A percentile compares a stretch with the other conserved stretches of the same genome.
Evolutionary conservation across 2,797 vertebrate species (phyloP).

Genomic region (Sebastes goodei): DNA sequence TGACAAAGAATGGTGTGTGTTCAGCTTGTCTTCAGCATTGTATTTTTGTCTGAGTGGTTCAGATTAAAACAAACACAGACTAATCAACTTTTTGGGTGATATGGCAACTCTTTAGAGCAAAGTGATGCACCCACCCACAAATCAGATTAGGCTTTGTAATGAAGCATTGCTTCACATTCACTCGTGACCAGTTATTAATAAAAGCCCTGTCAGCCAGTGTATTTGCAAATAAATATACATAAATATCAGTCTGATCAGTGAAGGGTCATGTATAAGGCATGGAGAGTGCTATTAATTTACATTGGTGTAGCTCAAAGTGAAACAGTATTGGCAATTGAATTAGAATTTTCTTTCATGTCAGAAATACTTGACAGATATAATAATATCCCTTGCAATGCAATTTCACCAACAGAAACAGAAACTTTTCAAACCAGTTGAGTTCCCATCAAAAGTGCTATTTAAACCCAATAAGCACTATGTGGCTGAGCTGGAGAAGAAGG

Average conservation of each 20-base stretch:
- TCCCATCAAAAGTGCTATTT: constrained; percentile 87
- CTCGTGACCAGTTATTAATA: background rate
- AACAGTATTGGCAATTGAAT: background rate
- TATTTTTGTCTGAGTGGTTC: background rate
- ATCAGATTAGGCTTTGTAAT: background rate
- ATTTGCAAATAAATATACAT: background rate
- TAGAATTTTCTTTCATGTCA: background rate
- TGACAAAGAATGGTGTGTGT: background rate
- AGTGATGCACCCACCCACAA: background rate
- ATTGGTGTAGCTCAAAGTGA: background rate
- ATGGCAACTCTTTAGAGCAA: background rate
- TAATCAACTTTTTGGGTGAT: background rate
- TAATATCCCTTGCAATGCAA: background rate
- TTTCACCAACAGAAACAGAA: constrained; percentile 88
- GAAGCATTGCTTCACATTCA: background rate
- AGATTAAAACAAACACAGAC: background rate
- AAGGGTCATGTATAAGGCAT: background rate
- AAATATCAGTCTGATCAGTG: background rate
- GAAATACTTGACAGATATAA: background rate
- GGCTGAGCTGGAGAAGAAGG: constrained; percentile 95
- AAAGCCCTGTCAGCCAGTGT: background rate
- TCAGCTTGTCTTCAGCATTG: background rate
- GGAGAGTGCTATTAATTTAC: background rate
- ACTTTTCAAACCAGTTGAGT: constrained; percentile 83
- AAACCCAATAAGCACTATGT: constrained; percentile 94